phyloP scores from a whole-genome alignment of 1,140 invertebrate genomes.

The Zaprionus vittiger region DNA sequence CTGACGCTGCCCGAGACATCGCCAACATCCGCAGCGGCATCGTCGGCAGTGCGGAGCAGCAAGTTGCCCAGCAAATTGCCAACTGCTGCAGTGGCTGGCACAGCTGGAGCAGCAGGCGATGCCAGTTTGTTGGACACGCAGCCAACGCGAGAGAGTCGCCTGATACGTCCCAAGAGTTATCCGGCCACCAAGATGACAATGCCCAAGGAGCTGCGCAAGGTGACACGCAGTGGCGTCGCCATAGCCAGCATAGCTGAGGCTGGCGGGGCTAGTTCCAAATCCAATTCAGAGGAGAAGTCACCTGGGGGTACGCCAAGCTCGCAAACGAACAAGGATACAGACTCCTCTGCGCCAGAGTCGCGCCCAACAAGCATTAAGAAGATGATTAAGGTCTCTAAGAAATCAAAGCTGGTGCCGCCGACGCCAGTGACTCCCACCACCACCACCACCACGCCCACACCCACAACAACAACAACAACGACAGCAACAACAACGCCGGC shows the following conservation, averaged over 20 bases:
- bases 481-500: slow-evolving; percentile 68
- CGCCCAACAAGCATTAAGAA: slow-evolving; percentile 65
- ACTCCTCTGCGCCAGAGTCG: slow-evolving; percentile 51
- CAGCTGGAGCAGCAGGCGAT: background rate
- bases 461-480: slow-evolving; percentile 67
- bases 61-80: slow-evolving; percentile 53
- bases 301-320: slow-evolving; percentile 37
- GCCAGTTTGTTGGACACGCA: background rate
- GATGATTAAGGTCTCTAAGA: slow-evolving; percentile 71
- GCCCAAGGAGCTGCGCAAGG: slow-evolving; percentile 78
- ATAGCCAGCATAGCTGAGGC: slow-evolving; percentile 60
- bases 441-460: slow-evolving; percentile 43
- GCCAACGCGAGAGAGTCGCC: slow-evolving; percentile 58
- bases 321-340: slow-evolving; percentile 50
- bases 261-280: slow-evolving; percentile 47
- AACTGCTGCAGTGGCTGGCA: background rate
- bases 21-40: background rate
- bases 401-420: slow-evolving; percentile 73
- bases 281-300: slow-evolving; percentile 65
- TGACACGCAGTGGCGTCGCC: slow-evolving; percentile 66
- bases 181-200: slow-evolving; percentile 83
- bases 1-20: slow-evolving; percentile 39
- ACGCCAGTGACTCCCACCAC: slow-evolving; percentile 48
- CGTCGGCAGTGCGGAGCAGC: slow-evolving; percentile 5
- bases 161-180: slow-evolving; percentile 85